These are phyloP conservation scores for Tragopan temminckii DNA, from an alignment of 2,797 vertebrate species.

Conservation along the genomic window DNA sequence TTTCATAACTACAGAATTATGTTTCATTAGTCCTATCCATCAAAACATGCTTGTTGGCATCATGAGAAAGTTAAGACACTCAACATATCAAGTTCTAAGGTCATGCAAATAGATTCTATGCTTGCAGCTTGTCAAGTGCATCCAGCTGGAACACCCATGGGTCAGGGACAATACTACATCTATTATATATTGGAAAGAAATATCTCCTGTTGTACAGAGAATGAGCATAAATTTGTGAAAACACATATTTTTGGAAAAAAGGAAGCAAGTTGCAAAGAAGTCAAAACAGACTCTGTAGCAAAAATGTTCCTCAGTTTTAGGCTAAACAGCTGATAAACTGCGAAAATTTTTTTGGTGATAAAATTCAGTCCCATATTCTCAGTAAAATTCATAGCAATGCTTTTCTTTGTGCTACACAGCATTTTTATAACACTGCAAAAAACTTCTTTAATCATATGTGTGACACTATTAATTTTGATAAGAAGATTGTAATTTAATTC, in stretches of 20 bases:
- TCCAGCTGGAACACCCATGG: constrained; percentile 36
- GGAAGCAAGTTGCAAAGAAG: not conserved
- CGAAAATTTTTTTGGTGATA: not conserved
- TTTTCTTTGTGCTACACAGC: not conserved
- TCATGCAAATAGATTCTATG: constrained; percentile 42
- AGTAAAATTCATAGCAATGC: not conserved
- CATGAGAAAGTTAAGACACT: constrained; percentile 19
- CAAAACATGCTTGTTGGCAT: constrained; percentile 32
- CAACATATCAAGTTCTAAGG: constrained; percentile 55
- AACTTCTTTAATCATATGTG: not conserved
- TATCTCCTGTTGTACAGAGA: not conserved
- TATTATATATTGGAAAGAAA: not conserved
- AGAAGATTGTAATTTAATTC: not conserved
- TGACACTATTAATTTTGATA: not conserved
- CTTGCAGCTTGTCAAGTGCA: not conserved
- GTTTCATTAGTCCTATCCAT: constrained; percentile 59
- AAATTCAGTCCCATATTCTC: not conserved
- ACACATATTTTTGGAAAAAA: not conserved
- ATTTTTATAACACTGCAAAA: not conserved
- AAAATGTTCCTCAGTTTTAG: not conserved
- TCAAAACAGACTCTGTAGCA: accelerated
- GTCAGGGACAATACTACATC: constrained; percentile 6
- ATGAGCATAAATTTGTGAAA: not conserved
- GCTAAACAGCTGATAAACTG: not conserved
- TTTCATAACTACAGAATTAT: constrained; percentile 48